Evolutionary conservation across 2,888 invertebrate species (phyloP).

Genomic region (Drosophila maculinotata): DNA sequence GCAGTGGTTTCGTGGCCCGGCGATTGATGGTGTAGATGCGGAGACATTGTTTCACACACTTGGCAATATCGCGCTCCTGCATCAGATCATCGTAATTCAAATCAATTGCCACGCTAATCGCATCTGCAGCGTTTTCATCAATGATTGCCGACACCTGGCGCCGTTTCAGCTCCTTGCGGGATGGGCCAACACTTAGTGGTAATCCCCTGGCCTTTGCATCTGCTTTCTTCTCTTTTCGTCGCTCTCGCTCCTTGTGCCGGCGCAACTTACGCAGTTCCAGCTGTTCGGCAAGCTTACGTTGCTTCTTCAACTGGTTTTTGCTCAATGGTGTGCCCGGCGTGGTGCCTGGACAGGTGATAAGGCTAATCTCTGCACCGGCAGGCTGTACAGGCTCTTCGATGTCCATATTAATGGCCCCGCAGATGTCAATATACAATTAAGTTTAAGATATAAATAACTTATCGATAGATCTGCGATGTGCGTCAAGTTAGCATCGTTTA

Average conservation of each 20-base stretch:
- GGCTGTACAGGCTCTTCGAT: neutral
- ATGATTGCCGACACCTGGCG: slow-evolving; percentile 79
- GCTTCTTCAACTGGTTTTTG: slow-evolving; percentile 87
- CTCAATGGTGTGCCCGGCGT: slow-evolving; percentile 52
- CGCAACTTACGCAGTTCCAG: slow-evolving; percentile 89
- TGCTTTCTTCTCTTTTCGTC: slow-evolving; percentile 89
- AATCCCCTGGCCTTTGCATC: slow-evolving; percentile 90
- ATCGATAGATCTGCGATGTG: no score
- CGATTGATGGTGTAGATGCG: slow-evolving; percentile 96
- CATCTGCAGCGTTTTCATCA: slow-evolving; percentile 66
- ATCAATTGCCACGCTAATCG: slow-evolving; percentile 90
- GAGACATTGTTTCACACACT: slow-evolving; percentile 95
- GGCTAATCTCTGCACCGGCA: slow-evolving; percentile 24
- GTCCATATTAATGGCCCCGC: slow-evolving; percentile 23
- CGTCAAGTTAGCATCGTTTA: no score
- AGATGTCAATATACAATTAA: neutral
- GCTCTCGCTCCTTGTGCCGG: slow-evolving; percentile 90
- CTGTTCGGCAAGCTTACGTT: slow-evolving; percentile 90
- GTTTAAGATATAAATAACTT: neutral
- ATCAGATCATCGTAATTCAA: slow-evolving; percentile 96
- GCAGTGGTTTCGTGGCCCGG: slow-evolving; percentile 91
- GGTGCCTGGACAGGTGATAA: slow-evolving; percentile 42
- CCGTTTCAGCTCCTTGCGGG: slow-evolving; percentile 91
- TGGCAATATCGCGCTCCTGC: slow-evolving; percentile 94
- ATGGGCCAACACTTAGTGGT: slow-evolving; percentile 88